Base-by-base conservation (phyloP, 2,888 invertebrate genomes). In the Chirona hameri region DNA sequence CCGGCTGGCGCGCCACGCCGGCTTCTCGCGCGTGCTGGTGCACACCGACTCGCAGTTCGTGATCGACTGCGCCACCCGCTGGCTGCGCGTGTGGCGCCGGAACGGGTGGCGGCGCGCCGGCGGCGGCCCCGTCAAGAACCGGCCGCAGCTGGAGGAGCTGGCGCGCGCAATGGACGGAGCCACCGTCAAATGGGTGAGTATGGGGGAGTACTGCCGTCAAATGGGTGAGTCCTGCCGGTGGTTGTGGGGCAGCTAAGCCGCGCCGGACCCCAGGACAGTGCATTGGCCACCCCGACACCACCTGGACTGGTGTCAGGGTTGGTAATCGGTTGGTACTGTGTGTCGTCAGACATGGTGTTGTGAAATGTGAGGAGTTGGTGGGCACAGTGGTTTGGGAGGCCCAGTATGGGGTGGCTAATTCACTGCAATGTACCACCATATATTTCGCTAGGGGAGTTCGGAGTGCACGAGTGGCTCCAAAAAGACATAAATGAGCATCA, bases 1-100 rank as follows among this genome's bases (percentile, higher is more conserved):
- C 18, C 89, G 90, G 86, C 89, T 91, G 85, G 96, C 96, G 0
- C 89, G 91, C 83, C 88, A 90, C 29, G 90, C 89, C 91, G 92
- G 92, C 31, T 89, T 95, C 5, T 88, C 87, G 21, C 94, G 94
- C 86, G 88, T 98, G 0, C 90, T 92, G 83, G 91, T 99, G 9
- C 91, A 93, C 85, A 98, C 98, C 24, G 99, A 99, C 89, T 98
- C 98, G 0, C 90, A 95, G 87, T 96, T 97, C 89, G 90, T 95
- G 2, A 96, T 97, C 72, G 93, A 93, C 86, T 92, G 95, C 84
- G 92, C 94, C 72, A 96, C 95, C 14, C 89, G 92, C 86, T 99
- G 98, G 98, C 93, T 99, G 86, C 88, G 90, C 81, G 92, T 91
- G 76, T 99, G 99, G 99, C 96, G 95, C 88, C 89, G 87, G 84